A percentile compares a stretch with the other conserved stretches of the same genome.
Conservation (phyloP, 2,888 invertebrate species). For the Argyra leucocephala region DNA sequence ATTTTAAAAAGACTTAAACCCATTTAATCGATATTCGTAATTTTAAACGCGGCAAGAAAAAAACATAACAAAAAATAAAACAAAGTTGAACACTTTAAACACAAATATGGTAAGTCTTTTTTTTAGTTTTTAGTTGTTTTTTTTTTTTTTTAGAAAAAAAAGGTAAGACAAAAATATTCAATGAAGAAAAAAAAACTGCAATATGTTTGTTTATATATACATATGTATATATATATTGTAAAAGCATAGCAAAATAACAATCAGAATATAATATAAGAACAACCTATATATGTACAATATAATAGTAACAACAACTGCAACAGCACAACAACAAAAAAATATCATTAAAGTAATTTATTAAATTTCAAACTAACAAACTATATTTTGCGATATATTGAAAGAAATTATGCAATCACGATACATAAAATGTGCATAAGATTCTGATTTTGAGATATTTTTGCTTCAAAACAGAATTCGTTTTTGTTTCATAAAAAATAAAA, state of each 20-base stretch:
- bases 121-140: too few relatives aligned
- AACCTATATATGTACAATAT: too few relatives aligned
- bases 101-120: neutral
- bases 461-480: neutral
- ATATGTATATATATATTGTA: neutral
- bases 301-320: neutral
- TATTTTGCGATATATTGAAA: conserved; percentile 6
- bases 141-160: too few relatives aligned
- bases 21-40: conserved; percentile 3
- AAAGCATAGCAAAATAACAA: too few relatives aligned
- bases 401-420: conserved; percentile 6
- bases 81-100: neutral
- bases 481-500: neutral
- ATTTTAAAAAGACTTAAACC: neutral
- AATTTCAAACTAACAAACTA: conserved; percentile 6
- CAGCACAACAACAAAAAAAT: neutral
- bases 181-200: neutral
- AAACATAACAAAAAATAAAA: too few relatives aligned
- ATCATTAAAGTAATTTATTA: conserved; percentile 6
- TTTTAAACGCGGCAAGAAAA: neutral
- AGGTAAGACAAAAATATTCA: neutral
- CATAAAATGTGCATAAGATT: conserved; percentile 3
- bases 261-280: too few relatives aligned
- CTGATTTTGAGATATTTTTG: neutral
- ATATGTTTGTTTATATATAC: neutral